phyloP scores from a whole-genome alignment of 2,113 vertebrate species.

The Neofelis nebulosa region DNA sequence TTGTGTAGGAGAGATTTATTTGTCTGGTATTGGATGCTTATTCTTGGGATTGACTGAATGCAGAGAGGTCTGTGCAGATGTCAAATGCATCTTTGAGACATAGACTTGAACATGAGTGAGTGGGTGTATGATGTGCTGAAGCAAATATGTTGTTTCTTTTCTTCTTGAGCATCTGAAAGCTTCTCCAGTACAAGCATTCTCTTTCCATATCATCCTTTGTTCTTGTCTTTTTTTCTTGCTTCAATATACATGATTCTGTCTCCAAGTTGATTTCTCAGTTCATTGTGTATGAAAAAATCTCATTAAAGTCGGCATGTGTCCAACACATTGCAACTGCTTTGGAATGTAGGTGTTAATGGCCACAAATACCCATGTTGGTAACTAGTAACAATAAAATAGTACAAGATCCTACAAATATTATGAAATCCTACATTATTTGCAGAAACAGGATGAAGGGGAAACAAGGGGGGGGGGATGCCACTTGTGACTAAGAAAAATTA shows the following conservation, averaged over 20 bases:
- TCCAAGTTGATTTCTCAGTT: not conserved
- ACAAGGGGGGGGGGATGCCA: rapidly evolving
- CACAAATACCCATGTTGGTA: not conserved
- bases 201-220: not conserved
- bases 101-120: not conserved
- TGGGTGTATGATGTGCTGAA: not conserved
- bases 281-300: not conserved
- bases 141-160: not conserved
- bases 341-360: not conserved
- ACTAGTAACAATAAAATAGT: not conserved
- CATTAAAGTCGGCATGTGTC: not conserved
- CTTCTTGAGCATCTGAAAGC: not conserved
- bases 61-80: not conserved
- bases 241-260: not conserved
- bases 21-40: not conserved
- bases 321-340: not conserved
- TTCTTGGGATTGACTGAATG: not conserved
- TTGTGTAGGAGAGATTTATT: not conserved
- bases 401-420: not conserved
- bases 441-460: not conserved
- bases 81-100: not conserved
- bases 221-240: not conserved
- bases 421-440: not conserved
- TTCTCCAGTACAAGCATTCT: not conserved
- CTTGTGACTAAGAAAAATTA: not conserved